Percentiles rank a stretch among this genome's conserved stretches.
phyloP scores from a whole-genome alignment of 2,888 invertebrate species.

The Lasioglossum vierecki region DNA sequence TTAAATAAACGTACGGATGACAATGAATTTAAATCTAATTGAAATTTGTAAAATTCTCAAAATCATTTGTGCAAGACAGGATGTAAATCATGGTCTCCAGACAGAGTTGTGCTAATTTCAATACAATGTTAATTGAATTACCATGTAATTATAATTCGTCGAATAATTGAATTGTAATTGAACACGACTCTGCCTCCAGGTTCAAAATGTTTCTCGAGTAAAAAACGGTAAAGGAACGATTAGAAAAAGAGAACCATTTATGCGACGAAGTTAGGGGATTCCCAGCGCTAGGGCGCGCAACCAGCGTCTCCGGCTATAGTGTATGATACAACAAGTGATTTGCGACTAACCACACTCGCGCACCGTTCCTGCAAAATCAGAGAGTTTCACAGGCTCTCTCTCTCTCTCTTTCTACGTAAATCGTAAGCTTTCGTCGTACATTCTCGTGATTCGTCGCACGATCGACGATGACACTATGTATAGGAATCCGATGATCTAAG shows the following conservation, averaged over 20 bases:
- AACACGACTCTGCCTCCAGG: neutral
- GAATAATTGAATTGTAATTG: no score
- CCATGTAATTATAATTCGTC: no score
- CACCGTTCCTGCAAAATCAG: slow-evolving; percentile 44
- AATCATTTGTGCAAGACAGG: neutral
- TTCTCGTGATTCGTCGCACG: slow-evolving; percentile 38
- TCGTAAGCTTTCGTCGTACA: slow-evolving; percentile 40
- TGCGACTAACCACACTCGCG: slow-evolving; percentile 51
- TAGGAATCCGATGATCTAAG: slow-evolving; percentile 49
- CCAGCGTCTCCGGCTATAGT: slow-evolving; percentile 37
- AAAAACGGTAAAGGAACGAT: neutral
- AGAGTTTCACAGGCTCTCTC: slow-evolving; percentile 55
- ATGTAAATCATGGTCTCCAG: neutral
- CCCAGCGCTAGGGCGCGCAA: slow-evolving; percentile 34
- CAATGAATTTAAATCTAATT: neutral
- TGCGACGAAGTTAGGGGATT: neutral
- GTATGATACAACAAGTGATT: slow-evolving; percentile 67
- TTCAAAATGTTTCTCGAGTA: neutral
- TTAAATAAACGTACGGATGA: neutral
- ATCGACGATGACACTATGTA: slow-evolving; percentile 45
- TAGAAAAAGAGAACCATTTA: neutral
- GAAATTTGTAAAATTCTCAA: neutral
- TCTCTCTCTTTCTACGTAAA: slow-evolving; percentile 30
- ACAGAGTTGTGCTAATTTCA: no score
- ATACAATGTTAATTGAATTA: no score